phyloP scores from a whole-genome alignment of 1,140 invertebrate species.

The Cherax destructor region DNA sequence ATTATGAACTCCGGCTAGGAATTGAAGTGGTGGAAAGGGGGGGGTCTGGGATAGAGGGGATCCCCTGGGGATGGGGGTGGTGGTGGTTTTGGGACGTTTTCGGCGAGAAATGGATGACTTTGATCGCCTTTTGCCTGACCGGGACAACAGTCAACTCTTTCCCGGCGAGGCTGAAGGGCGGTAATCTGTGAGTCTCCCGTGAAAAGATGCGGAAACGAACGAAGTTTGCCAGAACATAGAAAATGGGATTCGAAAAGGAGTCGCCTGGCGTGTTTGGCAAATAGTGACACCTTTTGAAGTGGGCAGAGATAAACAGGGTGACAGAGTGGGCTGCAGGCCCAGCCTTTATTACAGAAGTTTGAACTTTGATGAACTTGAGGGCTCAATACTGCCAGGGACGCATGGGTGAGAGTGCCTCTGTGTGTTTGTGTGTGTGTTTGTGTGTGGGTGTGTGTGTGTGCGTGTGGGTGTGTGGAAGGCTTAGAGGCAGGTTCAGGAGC shows the following conservation, averaged over 20 bases:
- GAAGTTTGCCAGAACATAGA: conserved; percentile 41
- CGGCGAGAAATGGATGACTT: too few species aligned
- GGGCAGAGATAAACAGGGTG: conserved; percentile 55
- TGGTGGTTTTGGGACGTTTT: neutral
- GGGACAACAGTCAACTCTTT: neutral
- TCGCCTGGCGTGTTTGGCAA: conserved; percentile 52
- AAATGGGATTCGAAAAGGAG: conserved; percentile 53
- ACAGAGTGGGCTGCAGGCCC: conserved; percentile 11
- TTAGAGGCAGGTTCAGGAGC: too few species aligned
- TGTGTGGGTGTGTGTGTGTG: too few species aligned
- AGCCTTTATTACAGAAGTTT: conserved; percentile 59
- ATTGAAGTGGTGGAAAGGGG: too few species aligned
- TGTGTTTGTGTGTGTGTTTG: too few species aligned
- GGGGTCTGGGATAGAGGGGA: neutral
- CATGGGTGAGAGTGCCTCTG: neutral
- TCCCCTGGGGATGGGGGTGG: too few species aligned
- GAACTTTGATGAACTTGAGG: neutral
- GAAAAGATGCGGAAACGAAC: neutral
- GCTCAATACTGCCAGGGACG: neutral
- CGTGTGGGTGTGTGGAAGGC: too few species aligned
- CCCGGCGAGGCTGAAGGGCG: neutral
- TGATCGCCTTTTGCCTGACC: conserved; percentile 22
- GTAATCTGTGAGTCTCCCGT: neutral
- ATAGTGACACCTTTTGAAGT: conserved; percentile 66
- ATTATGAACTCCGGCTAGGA: conserved; percentile 33